Conservation (phyloP, 2,888 invertebrate genomes). For the Eueremaeus valkanovi region DNA sequence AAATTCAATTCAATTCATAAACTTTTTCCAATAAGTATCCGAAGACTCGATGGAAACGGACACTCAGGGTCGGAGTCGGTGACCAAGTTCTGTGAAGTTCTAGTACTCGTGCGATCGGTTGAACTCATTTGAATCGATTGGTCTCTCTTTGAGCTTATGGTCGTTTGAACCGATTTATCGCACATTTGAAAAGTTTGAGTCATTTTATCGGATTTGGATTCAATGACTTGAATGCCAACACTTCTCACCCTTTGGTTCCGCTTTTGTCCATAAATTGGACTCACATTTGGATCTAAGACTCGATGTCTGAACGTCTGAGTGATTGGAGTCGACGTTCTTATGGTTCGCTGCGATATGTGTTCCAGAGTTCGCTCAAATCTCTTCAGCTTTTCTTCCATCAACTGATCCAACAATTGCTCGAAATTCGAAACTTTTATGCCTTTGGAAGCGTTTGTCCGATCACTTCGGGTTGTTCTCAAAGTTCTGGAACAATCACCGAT, state of each 20-base stretch:
- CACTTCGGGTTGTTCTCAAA: background rate
- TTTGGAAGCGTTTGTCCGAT: too few relatives aligned
- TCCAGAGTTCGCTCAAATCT: background rate
- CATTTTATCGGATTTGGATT: background rate
- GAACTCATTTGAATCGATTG: background rate
- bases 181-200: constrained; percentile 19
- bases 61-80: constrained; percentile 24
- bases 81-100: background rate
- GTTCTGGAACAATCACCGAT: background rate
- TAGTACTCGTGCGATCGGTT: background rate
- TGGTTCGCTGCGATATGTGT: background rate
- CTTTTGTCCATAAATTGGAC: background rate
- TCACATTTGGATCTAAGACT: background rate
- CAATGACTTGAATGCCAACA: constrained; percentile 1
- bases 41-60: background rate
- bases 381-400: constrained; percentile 6
- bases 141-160: background rate
- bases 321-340: constrained; percentile 6
- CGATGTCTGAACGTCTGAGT: background rate
- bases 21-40: background rate
- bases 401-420: background rate
- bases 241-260: background rate
- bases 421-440: background rate
- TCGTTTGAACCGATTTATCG: constrained; percentile 23
- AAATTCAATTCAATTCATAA: too few relatives aligned